Base-by-base conservation (phyloP, 2,888 invertebrate genomes). In the Andrena bucephala region DNA sequence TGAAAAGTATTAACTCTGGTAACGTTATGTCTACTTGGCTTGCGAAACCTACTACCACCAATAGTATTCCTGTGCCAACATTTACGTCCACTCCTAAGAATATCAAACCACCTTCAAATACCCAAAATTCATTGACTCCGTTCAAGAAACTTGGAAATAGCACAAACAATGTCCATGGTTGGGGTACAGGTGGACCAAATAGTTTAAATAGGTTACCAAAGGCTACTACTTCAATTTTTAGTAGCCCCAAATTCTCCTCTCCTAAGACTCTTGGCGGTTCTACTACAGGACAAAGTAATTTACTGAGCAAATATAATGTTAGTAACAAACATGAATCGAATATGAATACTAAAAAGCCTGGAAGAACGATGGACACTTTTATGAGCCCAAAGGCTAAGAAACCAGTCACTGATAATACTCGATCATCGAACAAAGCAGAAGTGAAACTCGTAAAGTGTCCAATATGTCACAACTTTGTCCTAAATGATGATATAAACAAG, bases 211-310 rank as follows among this genome's bases (percentile, higher is more conserved):
- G n/a, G 36, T 67, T 69, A 60, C 48, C 10, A n/a, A 77, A 63
- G n/a, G n/a, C 10, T 33, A 60, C 13, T 50, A 54, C 6, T 59
- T 27, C 8, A 31, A 24, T 48, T 63, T 70, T 77, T 62, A 84
- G 62, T 24, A 57, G 8, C 8, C 76, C 76, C 16, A 80, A 16
- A 68, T 83, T 91, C 36, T 87, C 85, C 16, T 88, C 57, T 66
- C 86, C 90, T 42, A 92, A 91, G 57, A 75, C 82, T 63, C 59
- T 93, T 29, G 94, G 94, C 33, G 94, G 93, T n/a, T 71, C 73
- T 27, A 81, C 77, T 57, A 84, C 81, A 8, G 93, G 93, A 1
- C 87, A 65, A 66, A 93, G 94, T 77, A 92, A 86, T 82, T 86
- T 94, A 10, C 52, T 93, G 10, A 88, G 90, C 65, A 92, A 90